Conservation (phyloP, 2,113 vertebrate species). For the Parotia lawesii region DNA sequence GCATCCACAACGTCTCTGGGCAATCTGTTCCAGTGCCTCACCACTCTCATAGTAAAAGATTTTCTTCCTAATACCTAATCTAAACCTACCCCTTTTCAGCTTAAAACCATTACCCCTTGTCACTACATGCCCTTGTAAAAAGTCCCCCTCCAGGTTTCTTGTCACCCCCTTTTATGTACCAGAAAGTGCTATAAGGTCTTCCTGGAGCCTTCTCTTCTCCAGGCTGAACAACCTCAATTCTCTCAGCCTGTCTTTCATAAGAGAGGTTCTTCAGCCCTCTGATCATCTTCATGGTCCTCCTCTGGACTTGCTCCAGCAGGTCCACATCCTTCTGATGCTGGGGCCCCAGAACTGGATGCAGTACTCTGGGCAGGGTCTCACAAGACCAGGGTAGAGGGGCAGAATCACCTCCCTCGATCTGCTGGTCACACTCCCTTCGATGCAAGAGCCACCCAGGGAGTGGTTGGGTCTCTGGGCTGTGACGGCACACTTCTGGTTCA, state of each 20-base stretch:
- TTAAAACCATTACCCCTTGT: not conserved
- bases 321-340: not conserved
- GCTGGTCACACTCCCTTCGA: not conserved
- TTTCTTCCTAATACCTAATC: not conserved
- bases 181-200: not conserved
- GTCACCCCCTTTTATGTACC: not conserved
- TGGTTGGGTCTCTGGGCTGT: not conserved
- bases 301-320: not conserved
- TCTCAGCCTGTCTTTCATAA: not conserved
- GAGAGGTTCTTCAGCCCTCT: not conserved
- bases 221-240: not conserved
- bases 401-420: not conserved
- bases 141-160: not conserved
- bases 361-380: not conserved
- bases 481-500: not conserved
- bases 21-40: not conserved
- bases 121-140: not conserved
- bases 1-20: not conserved
- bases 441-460: not conserved
- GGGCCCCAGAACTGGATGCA: not conserved
- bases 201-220: not conserved
- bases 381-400: not conserved
- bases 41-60: not conserved
- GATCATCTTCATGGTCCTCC: not conserved
- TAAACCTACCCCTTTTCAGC: not conserved